Evolutionary conservation across 2,113 vertebrate genomes (phyloP).

Genomic region (Potamarius usumacintae): DNA sequence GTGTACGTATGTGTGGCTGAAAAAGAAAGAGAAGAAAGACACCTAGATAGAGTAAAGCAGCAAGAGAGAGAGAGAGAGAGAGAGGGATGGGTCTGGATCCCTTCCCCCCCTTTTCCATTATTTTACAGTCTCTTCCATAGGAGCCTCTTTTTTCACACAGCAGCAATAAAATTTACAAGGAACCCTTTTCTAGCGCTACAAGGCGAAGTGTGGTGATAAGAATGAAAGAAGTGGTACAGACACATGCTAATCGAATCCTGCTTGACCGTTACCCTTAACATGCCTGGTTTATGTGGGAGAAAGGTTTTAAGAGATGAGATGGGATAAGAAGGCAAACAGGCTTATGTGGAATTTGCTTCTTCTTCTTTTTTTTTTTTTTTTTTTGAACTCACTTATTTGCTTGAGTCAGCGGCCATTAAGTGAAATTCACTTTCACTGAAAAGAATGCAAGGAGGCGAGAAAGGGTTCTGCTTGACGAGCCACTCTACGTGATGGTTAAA

Average conservation of each 20-base stretch:
- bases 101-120: conserved; percentile 86
- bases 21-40: background rate
- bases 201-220: conserved; percentile 76
- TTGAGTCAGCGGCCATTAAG: background rate
- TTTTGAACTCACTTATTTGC: conserved; percentile 21
- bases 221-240: conserved; percentile 37
- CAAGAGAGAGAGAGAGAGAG: conserved; percentile 11
- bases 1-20: background rate
- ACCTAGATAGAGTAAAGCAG: background rate
- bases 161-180: conserved; percentile 91
- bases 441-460: background rate
- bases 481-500: background rate
- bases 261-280: conserved; percentile 70
- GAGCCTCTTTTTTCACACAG: conserved; percentile 89
- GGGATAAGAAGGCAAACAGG: conserved; percentile 23
- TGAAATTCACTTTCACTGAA: conserved; percentile 19
- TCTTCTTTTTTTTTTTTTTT: conserved; percentile 34
- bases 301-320: conserved; percentile 60
- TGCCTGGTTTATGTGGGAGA: conserved; percentile 68
- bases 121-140: conserved; percentile 91
- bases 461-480: background rate
- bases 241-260: conserved; percentile 61
- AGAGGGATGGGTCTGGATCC: conserved; percentile 81
- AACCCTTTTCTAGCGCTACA: conserved; percentile 75
- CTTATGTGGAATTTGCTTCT: conserved; percentile 59